Evolutionary conservation across 1,140 invertebrate species (phyloP).

Genomic region (Hycleus cichorii): DNA sequence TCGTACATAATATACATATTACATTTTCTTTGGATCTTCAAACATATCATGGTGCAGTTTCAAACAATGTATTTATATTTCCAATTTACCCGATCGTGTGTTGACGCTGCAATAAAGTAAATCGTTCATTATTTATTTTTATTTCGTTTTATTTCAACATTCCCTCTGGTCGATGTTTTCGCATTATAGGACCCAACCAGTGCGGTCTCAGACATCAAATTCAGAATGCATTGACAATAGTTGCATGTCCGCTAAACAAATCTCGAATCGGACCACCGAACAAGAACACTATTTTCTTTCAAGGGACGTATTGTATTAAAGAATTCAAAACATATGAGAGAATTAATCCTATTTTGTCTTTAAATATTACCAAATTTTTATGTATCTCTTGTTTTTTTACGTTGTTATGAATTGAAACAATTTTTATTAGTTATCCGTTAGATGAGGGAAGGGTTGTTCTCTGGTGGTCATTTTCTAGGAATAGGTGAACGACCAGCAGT

Average conservation of each 20-base stretch:
- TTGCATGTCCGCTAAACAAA: conserved; percentile 25
- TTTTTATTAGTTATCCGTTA: too few relatives aligned
- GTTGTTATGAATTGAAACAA: too few relatives aligned
- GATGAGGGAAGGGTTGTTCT: too few relatives aligned
- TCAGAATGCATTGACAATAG: conserved; percentile 28
- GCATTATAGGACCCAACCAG: neutral
- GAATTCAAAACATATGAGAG: neutral
- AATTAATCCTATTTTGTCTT: too few relatives aligned
- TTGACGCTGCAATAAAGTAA: conserved; percentile 42
- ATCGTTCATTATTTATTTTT: conserved; percentile 39
- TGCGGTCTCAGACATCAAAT: conserved; percentile 27
- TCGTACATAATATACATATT: too few relatives aligned
- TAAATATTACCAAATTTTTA: too few relatives aligned
- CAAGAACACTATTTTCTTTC: conserved; percentile 23
- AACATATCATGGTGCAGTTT: conserved; percentile 15
- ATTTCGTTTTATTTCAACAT: conserved; percentile 26
- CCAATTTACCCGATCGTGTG: conserved; percentile 31
- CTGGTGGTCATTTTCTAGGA: too few relatives aligned
- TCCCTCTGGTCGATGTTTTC: conserved; percentile 2
- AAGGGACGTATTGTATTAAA: conserved; percentile 22
- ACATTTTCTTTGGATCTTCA: too few relatives aligned
- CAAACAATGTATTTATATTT: conserved; percentile 28
- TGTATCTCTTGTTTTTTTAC: too few relatives aligned
- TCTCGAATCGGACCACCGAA: conserved; percentile 27
- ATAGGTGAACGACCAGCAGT: too few relatives aligned